These are phyloP conservation scores for Caranx melampygus DNA, from an alignment of 2,113 vertebrate species.

Conservation along the genomic window DNA sequence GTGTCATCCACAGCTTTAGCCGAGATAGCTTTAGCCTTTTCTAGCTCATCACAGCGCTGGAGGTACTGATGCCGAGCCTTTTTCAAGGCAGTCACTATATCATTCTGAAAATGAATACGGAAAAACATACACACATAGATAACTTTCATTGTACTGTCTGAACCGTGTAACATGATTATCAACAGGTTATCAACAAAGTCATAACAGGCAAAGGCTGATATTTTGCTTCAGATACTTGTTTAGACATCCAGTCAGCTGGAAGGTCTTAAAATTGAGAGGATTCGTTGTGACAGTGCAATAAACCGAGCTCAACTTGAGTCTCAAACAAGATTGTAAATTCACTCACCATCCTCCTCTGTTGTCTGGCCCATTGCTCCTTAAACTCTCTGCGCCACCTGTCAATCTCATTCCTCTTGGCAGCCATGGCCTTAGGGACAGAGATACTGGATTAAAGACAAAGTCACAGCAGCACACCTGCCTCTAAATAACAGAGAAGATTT, in stretches of 20 bases:
- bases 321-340: not conserved
- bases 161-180: not conserved
- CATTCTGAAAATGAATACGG: conserved; percentile 79
- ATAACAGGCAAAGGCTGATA: not conserved
- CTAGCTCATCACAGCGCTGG: conserved; percentile 91
- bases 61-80: conserved; percentile 89
- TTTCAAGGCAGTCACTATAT: conserved; percentile 84
- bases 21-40: conserved; percentile 84
- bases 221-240: conserved; percentile 2
- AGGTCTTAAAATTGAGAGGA: conserved; percentile 1
- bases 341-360: conserved; percentile 90
- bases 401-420: conserved; percentile 90
- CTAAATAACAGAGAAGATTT: not conserved
- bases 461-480: not conserved
- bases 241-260: not conserved
- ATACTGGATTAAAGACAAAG: conserved; percentile 25
- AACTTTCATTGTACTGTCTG: not conserved
- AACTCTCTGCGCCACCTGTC: conserved; percentile 95
- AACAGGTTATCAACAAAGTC: not conserved
- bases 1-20: conserved; percentile 85
- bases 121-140: not conserved
- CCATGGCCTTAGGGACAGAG: conserved; percentile 84
- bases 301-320: not conserved
- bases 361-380: conserved; percentile 92
- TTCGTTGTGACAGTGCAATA: conserved; percentile 17